phyloP scores from a whole-genome alignment of 2,113 vertebrate genomes.

The Odobenus rosmarus region DNA sequence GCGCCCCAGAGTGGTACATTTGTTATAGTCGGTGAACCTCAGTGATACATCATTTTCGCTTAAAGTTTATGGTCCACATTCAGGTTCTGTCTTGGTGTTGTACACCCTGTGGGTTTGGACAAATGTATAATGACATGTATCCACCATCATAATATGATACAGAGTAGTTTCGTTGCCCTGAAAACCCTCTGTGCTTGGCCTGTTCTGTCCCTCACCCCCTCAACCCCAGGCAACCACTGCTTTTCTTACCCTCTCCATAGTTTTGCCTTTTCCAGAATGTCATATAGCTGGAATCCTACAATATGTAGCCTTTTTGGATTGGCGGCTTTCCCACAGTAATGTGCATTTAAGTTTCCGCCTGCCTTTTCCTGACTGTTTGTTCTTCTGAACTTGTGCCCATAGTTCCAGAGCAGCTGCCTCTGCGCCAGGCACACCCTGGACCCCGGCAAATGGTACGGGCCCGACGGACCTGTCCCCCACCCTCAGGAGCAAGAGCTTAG shows the following conservation, averaged over 20 bases:
- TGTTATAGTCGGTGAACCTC: neutral
- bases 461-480: neutral
- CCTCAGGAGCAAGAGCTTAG: neutral
- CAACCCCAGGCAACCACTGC: neutral
- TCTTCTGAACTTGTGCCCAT: neutral
- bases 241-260: neutral
- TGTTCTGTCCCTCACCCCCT: neutral
- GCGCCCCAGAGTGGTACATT: neutral
- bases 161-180: neutral
- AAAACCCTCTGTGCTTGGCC: neutral
- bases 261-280: neutral
- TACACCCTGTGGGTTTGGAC: neutral
- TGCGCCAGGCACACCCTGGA: neutral
- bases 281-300: neutral
- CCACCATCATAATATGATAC: neutral
- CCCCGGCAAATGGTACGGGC: neutral
- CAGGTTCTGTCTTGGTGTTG: neutral
- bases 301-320: neutral
- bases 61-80: neutral
- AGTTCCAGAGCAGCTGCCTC: neutral
- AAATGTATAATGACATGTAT: neutral
- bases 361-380: neutral
- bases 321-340: neutral
- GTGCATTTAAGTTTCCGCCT: neutral
- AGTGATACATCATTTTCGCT: neutral